Conservation (phyloP, 2,888 invertebrate genomes). For the Chymomyza amoena region DNA sequence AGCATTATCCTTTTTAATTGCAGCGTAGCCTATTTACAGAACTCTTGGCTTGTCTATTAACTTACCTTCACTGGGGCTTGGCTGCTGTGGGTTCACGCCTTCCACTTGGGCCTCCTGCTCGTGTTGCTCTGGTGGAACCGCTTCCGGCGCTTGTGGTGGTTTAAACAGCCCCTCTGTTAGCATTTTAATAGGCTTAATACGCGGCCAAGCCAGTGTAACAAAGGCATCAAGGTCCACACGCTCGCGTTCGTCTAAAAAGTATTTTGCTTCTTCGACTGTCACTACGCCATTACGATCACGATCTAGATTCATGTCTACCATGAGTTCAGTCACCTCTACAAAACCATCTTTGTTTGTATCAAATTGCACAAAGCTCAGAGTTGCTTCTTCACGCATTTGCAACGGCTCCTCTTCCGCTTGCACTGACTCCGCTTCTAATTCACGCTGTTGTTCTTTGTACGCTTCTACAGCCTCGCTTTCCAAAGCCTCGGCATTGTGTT, state of each 20-base stretch:
- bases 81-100: slow-evolving; percentile 6
- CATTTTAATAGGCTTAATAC: slow-evolving; percentile 89
- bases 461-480: slow-evolving; percentile 88
- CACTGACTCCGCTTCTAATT: slow-evolving; percentile 81
- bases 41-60: background rate
- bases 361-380: slow-evolving; percentile 86
- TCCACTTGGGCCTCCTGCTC: slow-evolving; percentile 36
- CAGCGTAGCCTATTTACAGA: background rate
- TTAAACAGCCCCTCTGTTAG: slow-evolving; percentile 86
- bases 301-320: slow-evolving; percentile 89
- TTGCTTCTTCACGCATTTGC: slow-evolving; percentile 82
- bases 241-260: slow-evolving; percentile 85
- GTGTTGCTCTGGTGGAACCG: slow-evolving; percentile 14
- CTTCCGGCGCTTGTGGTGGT: slow-evolving; percentile 77
- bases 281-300: slow-evolving; percentile 93
- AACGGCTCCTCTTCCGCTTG: slow-evolving; percentile 81
- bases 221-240: slow-evolving; percentile 86
- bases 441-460: slow-evolving; percentile 86
- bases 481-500: slow-evolving; percentile 85
- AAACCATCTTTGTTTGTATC: slow-evolving; percentile 91
- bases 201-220: slow-evolving; percentile 85
- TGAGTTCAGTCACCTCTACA: slow-evolving; percentile 84
- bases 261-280: slow-evolving; percentile 90
- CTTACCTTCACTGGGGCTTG: slow-evolving; percentile 47
- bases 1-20: background rate